phyloP scores from a whole-genome alignment of 2,888 invertebrate species.

The Horisme vitalbata region DNA sequence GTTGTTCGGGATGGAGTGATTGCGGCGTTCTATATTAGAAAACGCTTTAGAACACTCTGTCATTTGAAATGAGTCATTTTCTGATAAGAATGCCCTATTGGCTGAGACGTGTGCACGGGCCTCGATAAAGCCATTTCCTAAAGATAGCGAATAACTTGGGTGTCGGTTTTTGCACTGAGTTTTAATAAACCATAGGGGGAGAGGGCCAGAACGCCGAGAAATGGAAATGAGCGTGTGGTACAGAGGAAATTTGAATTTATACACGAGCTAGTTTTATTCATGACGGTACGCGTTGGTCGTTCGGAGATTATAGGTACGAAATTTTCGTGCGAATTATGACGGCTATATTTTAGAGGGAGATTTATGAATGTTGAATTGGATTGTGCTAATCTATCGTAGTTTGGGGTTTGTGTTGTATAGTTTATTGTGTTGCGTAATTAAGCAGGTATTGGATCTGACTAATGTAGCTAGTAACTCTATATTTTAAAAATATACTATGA shows the following conservation, averaged over 20 bases:
- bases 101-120: slow-evolving; percentile 79
- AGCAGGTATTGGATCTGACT: slow-evolving; percentile 4
- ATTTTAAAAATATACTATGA: too few relatives aligned
- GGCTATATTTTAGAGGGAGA: slow-evolving; percentile 43
- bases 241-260: slow-evolving; percentile 83
- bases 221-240: slow-evolving; percentile 80
- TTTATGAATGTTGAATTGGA: slow-evolving; percentile 34
- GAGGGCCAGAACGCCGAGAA: slow-evolving; percentile 69
- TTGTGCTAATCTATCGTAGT: slow-evolving; percentile 26
- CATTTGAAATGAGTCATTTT: slow-evolving; percentile 89
- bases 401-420: slow-evolving; percentile 15
- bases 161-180: slow-evolving; percentile 78
- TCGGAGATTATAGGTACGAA: slow-evolving; percentile 53
- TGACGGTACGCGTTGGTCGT: slow-evolving; percentile 59
- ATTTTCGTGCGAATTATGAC: slow-evolving; percentile 50
- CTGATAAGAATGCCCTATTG: slow-evolving; percentile 86
- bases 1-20: slow-evolving; percentile 32
- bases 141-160: slow-evolving; percentile 77
- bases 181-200: slow-evolving; percentile 80
- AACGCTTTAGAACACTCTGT: slow-evolving; percentile 80
- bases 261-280: slow-evolving; percentile 80
- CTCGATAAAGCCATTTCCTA: slow-evolving; percentile 81
- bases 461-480: neutral
- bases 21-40: slow-evolving; percentile 60
- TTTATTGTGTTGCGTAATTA: slow-evolving; percentile 8